Evolutionary conservation across 2,797 vertebrate genomes (phyloP), one percentile per base, ranked within the genome.

Genomic region (Semotilus atromaculatus): DNA sequence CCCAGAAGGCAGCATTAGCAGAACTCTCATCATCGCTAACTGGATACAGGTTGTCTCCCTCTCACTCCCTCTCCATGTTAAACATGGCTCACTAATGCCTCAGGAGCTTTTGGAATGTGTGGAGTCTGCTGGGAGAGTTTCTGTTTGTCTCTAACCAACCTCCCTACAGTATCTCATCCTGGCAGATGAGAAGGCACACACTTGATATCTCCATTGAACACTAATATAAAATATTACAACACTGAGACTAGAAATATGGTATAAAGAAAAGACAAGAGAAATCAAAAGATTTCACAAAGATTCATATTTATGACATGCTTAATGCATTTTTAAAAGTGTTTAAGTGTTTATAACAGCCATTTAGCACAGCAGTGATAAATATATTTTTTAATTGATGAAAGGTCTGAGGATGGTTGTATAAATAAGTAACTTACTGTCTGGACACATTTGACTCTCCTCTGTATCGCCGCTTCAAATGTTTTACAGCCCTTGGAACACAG

Each of bases 191-290:
- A 85, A 85, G 60, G 71, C 72, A 68, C 76, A 67, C 26, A 71
- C 73, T 81, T 81, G 83, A 79, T 73, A 8, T n/a, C 10, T 34
- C 60, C 19, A 21, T 73, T 18, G 53, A 79, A 82, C 79, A 84
- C 26, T 75, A 88, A 88, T 86, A 60, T 83, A 67, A 81, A 55
- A 75, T 88, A 80, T 88, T 79, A 84, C 29, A 82, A 81, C 64
- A 83, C 77, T 26, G 4, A 62, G 7, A 38, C 68, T 77, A 74
- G 60, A 62, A 86, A 71, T 71, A 74, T 21, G 3, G 64, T 29
- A 53, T 70, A 40, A 31, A 62, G 51, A 70, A 74, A 74, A 62
- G 60, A n/a, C n/a, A 34, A 78, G 60, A 64, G 66, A 67, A 23
- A 40, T 31, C 34, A 73, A 84, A 73, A 60, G 31, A 31, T n/a